Evolutionary conservation across 2,797 vertebrate genomes (phyloP).

Genomic region (Bradypus variegatus): DNA sequence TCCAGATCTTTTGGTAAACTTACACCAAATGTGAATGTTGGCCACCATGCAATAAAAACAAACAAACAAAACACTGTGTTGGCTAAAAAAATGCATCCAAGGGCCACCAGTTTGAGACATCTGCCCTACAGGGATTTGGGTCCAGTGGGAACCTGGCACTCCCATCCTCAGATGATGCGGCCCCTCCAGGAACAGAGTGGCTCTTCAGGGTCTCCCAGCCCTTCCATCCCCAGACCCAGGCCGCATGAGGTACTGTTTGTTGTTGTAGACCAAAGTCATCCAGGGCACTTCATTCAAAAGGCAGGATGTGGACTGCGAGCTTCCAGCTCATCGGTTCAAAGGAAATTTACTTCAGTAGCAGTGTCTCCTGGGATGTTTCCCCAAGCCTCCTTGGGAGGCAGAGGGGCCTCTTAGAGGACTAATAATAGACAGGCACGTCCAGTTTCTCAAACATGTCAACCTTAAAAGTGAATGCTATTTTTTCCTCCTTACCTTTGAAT

Average conservation of each 20-base stretch:
- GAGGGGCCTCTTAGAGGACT: constrained; percentile 37
- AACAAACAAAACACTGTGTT: background rate
- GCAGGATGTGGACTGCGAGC: constrained; percentile 40
- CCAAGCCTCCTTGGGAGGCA: constrained; percentile 45
- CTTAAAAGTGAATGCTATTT: constrained; percentile 57
- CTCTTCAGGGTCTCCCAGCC: background rate
- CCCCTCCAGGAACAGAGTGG: background rate
- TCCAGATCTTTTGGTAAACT: constrained; percentile 23
- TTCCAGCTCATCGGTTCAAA: constrained; percentile 42
- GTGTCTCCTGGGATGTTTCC: constrained; percentile 51
- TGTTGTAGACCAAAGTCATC: constrained; percentile 55
- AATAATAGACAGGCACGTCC: constrained; percentile 57
- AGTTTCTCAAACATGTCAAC: constrained; percentile 52
- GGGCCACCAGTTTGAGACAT: background rate
- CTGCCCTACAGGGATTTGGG: background rate
- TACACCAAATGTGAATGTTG: background rate
- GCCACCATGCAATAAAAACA: background rate
- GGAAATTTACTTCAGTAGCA: constrained; percentile 45
- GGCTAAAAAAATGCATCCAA: background rate
- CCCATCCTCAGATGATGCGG: background rate
- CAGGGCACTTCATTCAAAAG: constrained; percentile 52
- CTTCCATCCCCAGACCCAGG: background rate
- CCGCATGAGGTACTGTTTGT: constrained; percentile 51
- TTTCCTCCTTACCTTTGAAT: constrained; percentile 50
- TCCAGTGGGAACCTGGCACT: background rate